phyloP scores from a whole-genome alignment of 2,113 vertebrate species.

The Periophthalmodon schlosseri region DNA sequence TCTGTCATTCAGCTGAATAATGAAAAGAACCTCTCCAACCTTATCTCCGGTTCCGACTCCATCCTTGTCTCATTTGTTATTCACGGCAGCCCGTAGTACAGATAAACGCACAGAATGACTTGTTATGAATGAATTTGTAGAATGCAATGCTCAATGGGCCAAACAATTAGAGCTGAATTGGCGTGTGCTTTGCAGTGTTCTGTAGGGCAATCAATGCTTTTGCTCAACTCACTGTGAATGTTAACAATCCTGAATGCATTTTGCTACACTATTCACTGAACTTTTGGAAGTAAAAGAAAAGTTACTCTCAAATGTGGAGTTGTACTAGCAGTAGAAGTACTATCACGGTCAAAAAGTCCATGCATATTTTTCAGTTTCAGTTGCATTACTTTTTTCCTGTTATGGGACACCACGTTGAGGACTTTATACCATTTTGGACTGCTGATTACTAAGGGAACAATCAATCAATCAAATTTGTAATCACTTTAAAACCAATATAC shows the following conservation, averaged over 20 bases:
- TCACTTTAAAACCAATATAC: too few relatives aligned
- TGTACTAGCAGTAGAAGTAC: too few relatives aligned
- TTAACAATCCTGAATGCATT: background rate
- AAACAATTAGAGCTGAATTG: constrained; percentile 12
- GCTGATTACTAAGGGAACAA: too few relatives aligned
- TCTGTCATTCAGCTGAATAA: constrained; percentile 18
- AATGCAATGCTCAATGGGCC: constrained; percentile 6
- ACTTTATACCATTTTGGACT: too few relatives aligned
- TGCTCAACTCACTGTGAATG: background rate
- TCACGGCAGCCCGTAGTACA: constrained; percentile 14
- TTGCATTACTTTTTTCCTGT: too few relatives aligned
- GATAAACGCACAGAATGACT: constrained; percentile 17
- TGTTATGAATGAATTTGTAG: constrained; percentile 16
- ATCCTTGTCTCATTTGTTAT: constrained; percentile 21
- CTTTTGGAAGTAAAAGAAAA: background rate
- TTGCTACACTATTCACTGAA: background rate
- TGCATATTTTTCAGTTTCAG: too few relatives aligned
- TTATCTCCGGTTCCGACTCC: constrained; percentile 22
- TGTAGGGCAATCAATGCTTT: background rate
- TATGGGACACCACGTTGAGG: too few relatives aligned
- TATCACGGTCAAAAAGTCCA: too few relatives aligned
- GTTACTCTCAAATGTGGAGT: background rate
- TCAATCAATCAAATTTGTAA: too few relatives aligned
- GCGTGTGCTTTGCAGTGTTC: background rate
- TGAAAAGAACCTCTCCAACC: constrained; percentile 23